Base-by-base conservation (phyloP, 2,113 vertebrate species). In the Erinaceus europaeus region DNA sequence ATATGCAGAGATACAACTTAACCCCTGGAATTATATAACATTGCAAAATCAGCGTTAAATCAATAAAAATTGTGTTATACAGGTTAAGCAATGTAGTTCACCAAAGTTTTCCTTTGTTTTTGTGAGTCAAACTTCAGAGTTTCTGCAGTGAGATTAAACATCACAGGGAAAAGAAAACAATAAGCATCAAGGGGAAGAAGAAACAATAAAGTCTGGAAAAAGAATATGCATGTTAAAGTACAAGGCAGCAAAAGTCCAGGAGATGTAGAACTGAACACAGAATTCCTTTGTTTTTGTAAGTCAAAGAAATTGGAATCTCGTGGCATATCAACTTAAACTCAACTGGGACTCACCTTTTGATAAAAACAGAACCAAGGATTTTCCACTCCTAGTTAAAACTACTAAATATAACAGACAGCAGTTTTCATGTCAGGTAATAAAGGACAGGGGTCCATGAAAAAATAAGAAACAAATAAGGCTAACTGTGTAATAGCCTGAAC, bases 61-160 rank as follows among this genome's bases (percentile, higher is more conserved):
- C n/a, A n/a, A n/a, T n/a, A n/a, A n/a, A n/a, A n/a, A n/a, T n/a
- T n/a, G n/a, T n/a, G n/a, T n/a, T n/a, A n/a, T n/a, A n/a, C n/a
- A n/a, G n/a, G n/a, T n/a, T 64, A 80, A 76, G 36, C 59, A 67
- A 71, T 55, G 14, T 44, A 71, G 29, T 57, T 88, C 29, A 17
- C 48, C 42, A 81, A 27, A 74, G 34, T 57, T n/a, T n/a, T n/a
- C n/a, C n/a, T n/a, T n/a, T n/a, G n/a, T n/a, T n/a, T n/a, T n/a
- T n/a, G n/a, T n/a, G n/a, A n/a, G n/a, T n/a, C n/a, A n/a, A n/a
- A n/a, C n/a, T n/a, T n/a, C n/a, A n/a, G n/a, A n/a, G n/a, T n/a
- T 65, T 89, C n/a, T 67, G 9, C n/a, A 89, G 40, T 76, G 71
- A 85, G 21, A 67, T 61, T 67, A 86, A 86, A 67, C 10, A 82